Evolutionary conservation across 2,888 invertebrate genomes (phyloP).

Genomic region (Mechanitis mazaeus): DNA sequence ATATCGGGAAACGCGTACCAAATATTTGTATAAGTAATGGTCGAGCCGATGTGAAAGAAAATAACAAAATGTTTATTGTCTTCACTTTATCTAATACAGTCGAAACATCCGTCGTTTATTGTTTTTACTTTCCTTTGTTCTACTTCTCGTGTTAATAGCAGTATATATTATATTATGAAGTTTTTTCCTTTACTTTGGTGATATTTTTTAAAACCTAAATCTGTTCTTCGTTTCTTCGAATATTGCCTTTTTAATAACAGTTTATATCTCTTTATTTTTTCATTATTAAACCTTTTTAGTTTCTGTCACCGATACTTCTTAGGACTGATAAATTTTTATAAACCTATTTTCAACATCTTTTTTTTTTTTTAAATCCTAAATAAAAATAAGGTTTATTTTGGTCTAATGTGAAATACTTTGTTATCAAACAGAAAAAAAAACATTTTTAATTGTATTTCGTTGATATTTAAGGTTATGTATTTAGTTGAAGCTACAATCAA

Average conservation of each 20-base stretch:
- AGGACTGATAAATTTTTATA: too few relatives aligned
- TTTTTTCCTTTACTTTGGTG: not conserved
- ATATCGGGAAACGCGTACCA: constrained; percentile 36
- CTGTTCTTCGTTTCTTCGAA: not conserved
- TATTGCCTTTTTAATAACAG: not conserved
- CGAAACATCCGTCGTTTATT: constrained; percentile 17
- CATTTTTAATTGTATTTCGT: too few relatives aligned
- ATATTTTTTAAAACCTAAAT: not conserved
- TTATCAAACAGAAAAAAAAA: too few relatives aligned
- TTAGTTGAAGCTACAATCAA: not conserved
- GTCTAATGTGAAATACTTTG: not conserved
- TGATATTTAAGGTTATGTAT: not conserved
- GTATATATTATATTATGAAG: not conserved
- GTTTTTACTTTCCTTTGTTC: constrained; percentile 10
- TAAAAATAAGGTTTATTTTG: too few relatives aligned
- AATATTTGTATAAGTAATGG: constrained; percentile 63
- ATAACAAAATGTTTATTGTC: constrained; percentile 21
- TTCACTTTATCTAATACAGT: constrained; percentile 18
- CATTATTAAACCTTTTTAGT: too few relatives aligned
- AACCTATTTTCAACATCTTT: too few relatives aligned
- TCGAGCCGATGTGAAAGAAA: constrained; percentile 29
- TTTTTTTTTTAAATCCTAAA: too few relatives aligned
- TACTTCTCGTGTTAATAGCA: constrained; percentile 3
- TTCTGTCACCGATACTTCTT: too few relatives aligned
- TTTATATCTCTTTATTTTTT: too few relatives aligned